Evolutionary conservation across 2,113 vertebrate genomes (phyloP).

Genomic region (Thomomys bottae): DNA sequence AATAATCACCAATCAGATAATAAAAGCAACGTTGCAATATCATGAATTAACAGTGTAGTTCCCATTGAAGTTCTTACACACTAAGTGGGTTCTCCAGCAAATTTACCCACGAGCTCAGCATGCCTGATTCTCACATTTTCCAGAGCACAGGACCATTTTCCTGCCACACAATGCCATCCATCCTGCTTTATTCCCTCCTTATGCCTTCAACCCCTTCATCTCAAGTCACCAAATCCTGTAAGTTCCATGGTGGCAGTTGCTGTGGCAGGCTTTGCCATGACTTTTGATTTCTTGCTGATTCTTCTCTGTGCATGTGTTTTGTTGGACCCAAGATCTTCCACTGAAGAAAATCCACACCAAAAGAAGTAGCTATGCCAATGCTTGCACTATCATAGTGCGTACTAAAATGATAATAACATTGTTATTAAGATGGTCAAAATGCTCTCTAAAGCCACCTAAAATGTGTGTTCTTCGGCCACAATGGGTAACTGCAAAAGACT

Average conservation of each 20-base stretch:
- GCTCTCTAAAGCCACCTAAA: too few relatives aligned
- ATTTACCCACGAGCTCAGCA: not conserved
- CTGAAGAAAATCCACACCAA: not conserved
- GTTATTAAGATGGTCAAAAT: too few relatives aligned
- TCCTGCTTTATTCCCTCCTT: not conserved
- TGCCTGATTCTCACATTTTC: not conserved
- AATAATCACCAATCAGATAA: not conserved
- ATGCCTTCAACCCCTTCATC: not conserved
- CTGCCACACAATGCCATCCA: not conserved
- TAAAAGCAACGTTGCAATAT: not conserved
- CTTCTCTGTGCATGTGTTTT: not conserved
- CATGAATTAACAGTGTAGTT: too few relatives aligned
- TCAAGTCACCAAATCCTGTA: not conserved
- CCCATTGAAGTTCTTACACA: not conserved
- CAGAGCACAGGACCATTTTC: not conserved
- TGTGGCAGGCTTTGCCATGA: not conserved
- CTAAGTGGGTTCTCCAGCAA: not conserved
- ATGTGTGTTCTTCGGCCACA: not conserved
- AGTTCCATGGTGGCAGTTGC: not conserved
- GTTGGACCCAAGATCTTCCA: not conserved
- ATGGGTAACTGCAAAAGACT: not conserved
- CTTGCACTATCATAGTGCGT: not conserved
- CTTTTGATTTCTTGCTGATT: too few relatives aligned
- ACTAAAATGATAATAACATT: too few relatives aligned
- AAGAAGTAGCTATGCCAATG: too few relatives aligned